Base-by-base conservation (phyloP, 2,888 invertebrate species). In the Philaethria dido region DNA sequence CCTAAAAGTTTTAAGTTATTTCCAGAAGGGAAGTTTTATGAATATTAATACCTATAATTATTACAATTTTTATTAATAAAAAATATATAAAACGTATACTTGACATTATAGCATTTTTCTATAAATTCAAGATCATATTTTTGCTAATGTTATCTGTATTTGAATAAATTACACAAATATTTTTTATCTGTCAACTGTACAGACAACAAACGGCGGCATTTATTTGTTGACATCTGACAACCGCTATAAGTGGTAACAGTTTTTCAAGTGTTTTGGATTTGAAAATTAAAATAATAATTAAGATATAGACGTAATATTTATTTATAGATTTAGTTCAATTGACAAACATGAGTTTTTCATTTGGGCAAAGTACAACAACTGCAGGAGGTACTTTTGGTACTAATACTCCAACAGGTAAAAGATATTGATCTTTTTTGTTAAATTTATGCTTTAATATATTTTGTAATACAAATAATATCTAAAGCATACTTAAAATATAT, bases 311-410 rank as follows among this genome's bases (percentile, higher is more conserved):
- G 6, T 54, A 5, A 18, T 39, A 9, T 22, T 16, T 4, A 20
- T 20, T n/a, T 20, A 16, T 14, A 44, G 11, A 2, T n/a, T 25
- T 42, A 44, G 16, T 59, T 25, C 13, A 59, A 47, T 48, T 36
- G 29, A 8, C 16, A 54, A 72, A 62, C 48, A 90, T 90, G 90
- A 89, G 79, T 84, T 87, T 84, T 68, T 79, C 71, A 64, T 88
- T 90, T 63, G 85, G 87, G 64, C 73, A 81, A 13, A 68, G 83
- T 13, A 82, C 86, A 22, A 88, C 91, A 14, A 87, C 89, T 6
- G 57, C 87, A 4, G 83, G 76, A 16, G 76, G 77, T 77, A 81
- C 87, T 4, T 91, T 92, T 70, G 88, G 89, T 36, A 85, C 88
- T 39, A 72, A 82, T 22, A 83, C 89, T 18, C 77, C 86, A n/a